A percentile compares a stretch with the other conserved stretches of the same genome.
phyloP scores from a whole-genome alignment of 2,888 invertebrate species.

The Trichogramma evanescens region DNA sequence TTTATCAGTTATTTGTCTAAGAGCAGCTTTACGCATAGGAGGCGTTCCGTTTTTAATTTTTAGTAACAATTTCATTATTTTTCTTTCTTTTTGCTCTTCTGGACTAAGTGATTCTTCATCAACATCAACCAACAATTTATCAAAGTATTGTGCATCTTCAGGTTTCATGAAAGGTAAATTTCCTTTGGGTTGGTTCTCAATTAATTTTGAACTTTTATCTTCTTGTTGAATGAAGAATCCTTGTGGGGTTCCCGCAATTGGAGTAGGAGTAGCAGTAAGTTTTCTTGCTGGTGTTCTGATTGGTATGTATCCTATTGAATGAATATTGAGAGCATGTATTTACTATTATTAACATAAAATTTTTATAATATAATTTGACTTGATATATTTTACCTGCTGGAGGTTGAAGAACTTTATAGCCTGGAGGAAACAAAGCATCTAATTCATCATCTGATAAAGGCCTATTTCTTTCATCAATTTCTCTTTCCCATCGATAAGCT shows the following conservation, averaged over 20 bases:
- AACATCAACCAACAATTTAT: conserved; percentile 94
- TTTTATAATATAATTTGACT: background rate
- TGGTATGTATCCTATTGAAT: conserved; percentile 73
- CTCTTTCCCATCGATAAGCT: conserved; percentile 95
- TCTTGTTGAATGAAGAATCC: conserved; percentile 94
- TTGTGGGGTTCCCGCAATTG: conserved; percentile 83
- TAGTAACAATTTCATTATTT: conserved; percentile 95
- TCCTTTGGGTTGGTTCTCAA: conserved; percentile 96
- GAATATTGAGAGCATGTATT: background rate
- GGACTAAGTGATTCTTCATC: conserved; percentile 93
- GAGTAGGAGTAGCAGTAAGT: conserved; percentile 96
- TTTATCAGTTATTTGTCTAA: conserved; percentile 97
- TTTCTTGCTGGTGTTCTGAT: conserved; percentile 96
- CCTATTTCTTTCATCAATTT: conserved; percentile 96
- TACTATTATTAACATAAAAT: background rate
- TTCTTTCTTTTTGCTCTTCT: conserved; percentile 96
- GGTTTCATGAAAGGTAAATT: conserved; percentile 99
- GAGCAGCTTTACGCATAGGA: conserved; percentile 96
- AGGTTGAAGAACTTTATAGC: conserved; percentile 93
- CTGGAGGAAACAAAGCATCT: conserved; percentile 95
- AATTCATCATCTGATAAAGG: conserved; percentile 95
- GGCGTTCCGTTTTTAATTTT: conserved; percentile 99
- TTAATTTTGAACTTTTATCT: conserved; percentile 77
- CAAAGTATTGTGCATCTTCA: conserved; percentile 96
- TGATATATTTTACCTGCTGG: conserved; percentile 62